phyloP scores from a whole-genome alignment of 2,797 vertebrate genomes.

The Paedocypris micromegethes region DNA sequence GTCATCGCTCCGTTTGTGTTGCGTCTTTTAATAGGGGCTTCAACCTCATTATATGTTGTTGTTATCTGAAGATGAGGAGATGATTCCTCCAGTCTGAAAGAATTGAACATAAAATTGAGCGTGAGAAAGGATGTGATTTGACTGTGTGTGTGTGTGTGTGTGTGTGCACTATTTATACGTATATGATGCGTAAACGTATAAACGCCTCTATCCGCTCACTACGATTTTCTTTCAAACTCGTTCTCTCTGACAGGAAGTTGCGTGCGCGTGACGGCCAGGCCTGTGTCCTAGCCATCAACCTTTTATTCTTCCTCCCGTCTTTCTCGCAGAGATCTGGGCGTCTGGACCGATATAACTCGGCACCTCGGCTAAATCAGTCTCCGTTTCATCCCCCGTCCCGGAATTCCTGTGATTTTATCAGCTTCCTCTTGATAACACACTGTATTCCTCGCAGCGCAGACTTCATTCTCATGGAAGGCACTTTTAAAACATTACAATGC shows the following conservation, averaged over 20 bases:
- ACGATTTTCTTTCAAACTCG: background rate
- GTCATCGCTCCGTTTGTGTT: too few relatives aligned
- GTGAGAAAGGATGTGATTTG: too few relatives aligned
- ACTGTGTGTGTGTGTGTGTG: too few relatives aligned
- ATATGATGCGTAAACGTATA: background rate
- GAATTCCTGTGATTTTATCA: constrained; percentile 38
- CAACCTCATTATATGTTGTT: too few relatives aligned
- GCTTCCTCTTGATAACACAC: constrained; percentile 35
- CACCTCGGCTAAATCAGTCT: constrained; percentile 40
- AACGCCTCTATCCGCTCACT: background rate
- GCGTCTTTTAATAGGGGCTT: too few relatives aligned
- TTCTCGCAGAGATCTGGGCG: constrained; percentile 39
- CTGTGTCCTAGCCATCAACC: constrained; percentile 18
- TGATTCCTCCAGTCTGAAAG: too few relatives aligned
- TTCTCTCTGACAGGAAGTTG: background rate
- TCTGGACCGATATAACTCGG: constrained; percentile 34
- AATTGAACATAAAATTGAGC: too few relatives aligned
- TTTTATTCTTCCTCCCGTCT: constrained; percentile 40
- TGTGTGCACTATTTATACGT: too few relatives aligned
- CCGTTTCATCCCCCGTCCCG: constrained; percentile 17
- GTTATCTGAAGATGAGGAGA: too few relatives aligned
- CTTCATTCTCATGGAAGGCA: constrained; percentile 2
- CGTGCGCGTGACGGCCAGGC: constrained; percentile 16
- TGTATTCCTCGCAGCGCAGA: constrained; percentile 21
- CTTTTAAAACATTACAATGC: too few relatives aligned